Percentiles rank a stretch among this genome's conserved stretches.
These are phyloP conservation scores for Nerophis ophidion DNA, from an alignment of 2,113 vertebrate genomes.

Conservation along the genomic window DNA sequence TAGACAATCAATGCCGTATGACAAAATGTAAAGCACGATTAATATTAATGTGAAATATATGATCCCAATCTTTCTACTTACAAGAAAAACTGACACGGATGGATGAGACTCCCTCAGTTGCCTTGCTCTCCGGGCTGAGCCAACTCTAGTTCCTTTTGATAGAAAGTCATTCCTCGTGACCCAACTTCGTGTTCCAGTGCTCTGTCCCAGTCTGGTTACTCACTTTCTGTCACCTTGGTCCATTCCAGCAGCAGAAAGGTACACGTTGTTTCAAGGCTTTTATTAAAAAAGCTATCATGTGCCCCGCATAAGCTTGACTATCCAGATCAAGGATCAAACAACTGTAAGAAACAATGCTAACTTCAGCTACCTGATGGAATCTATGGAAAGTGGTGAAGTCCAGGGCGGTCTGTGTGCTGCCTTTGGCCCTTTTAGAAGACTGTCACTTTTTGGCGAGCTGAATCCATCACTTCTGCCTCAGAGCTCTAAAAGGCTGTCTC, in stretches of 20 bases:
- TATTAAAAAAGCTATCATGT: conserved; percentile 38
- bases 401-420: conserved; percentile 50
- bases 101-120: conserved; percentile 63
- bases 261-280: conserved; percentile 30
- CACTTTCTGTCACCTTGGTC: conserved; percentile 49
- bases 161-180: conserved; percentile 65
- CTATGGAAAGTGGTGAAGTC: conserved; percentile 29
- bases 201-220: conserved; percentile 25
- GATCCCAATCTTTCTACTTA: conserved; percentile 44
- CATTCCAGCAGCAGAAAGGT: conserved; percentile 38
- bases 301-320: conserved; percentile 23
- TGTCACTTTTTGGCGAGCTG: conserved; percentile 55
- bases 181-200: conserved; percentile 26
- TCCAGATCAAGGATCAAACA: conserved; percentile 16
- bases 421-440: conserved; percentile 42
- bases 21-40: neutral
- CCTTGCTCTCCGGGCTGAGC: conserved; percentile 45
- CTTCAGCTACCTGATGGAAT: conserved; percentile 21
- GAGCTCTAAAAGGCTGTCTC: conserved; percentile 69
- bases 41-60: neutral
- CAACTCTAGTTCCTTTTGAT: conserved; percentile 40
- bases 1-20: conserved; percentile 6
- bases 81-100: conserved; percentile 43
- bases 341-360: conserved; percentile 10
- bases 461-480: conserved; percentile 68